Percentiles rank a stretch among this genome's conserved stretches.
phyloP scores from a whole-genome alignment of 2,888 invertebrate genomes.

The Tiphia femorata region DNA sequence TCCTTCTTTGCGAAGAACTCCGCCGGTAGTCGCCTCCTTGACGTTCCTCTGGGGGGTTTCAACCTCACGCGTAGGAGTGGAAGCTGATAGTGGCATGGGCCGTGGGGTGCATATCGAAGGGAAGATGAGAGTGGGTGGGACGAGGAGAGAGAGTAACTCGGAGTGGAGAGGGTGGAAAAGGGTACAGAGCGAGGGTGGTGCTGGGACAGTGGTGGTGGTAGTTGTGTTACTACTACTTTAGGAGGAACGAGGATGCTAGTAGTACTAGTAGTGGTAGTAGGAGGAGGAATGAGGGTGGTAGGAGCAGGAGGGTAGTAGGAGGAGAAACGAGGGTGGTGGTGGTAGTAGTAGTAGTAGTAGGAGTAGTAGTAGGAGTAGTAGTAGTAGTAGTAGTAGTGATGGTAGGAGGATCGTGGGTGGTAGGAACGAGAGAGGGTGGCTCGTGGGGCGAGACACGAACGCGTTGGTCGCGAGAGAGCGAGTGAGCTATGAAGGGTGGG shows the following conservation, averaged over 20 bases:
- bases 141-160: constrained; percentile 22
- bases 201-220: no score
- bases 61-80: constrained; percentile 43
- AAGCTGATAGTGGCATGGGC: constrained; percentile 49
- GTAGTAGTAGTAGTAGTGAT: constrained; percentile 17
- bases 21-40: constrained; percentile 48
- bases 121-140: constrained; percentile 46
- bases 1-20: constrained; percentile 44
- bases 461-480: no score
- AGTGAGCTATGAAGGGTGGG: not conserved
- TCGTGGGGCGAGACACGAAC: no score
- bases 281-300: not conserved
- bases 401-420: constrained; percentile 24
- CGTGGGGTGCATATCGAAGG: constrained; percentile 52
- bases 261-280: not conserved
- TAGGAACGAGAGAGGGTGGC: constrained; percentile 32
- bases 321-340: not conserved
- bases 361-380: constrained; percentile 15
- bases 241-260: not conserved
- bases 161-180: not conserved
- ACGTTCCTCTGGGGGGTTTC: constrained; percentile 51
- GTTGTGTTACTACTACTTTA: no score
- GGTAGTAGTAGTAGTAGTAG: not conserved
- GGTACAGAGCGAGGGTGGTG: constrained; percentile 7
- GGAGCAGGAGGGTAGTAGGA: not conserved